phyloP scores from a whole-genome alignment of 2,113 vertebrate genomes.

The Sigmodon hispidus region DNA sequence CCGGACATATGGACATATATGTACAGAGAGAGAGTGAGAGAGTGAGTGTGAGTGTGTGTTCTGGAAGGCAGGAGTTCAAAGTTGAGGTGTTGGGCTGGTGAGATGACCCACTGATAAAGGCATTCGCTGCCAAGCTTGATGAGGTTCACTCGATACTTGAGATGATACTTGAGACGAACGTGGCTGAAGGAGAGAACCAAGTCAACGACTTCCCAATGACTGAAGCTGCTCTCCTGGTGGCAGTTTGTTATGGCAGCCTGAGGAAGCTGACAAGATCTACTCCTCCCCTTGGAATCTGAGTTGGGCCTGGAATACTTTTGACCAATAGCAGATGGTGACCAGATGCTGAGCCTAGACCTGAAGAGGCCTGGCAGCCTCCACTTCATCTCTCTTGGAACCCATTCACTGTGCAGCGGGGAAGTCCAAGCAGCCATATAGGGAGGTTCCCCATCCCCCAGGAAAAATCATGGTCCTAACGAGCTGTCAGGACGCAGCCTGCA shows the following conservation, averaged over 20 bases:
- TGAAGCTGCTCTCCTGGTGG: not conserved
- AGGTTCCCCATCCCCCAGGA: not conserved
- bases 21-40: too few species aligned
- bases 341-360: not conserved
- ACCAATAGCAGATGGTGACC: not conserved
- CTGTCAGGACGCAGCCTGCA: not conserved
- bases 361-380: not conserved
- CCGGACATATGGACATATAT: too few species aligned
- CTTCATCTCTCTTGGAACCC: not conserved
- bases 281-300: not conserved
- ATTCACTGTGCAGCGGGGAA: not conserved
- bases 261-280: not conserved
- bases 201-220: not conserved
- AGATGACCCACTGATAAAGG: not conserved
- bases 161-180: not conserved
- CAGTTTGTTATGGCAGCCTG: not conserved
- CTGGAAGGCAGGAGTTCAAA: not conserved
- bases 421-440: not conserved
- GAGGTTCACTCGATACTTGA: not conserved
- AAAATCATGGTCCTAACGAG: not conserved
- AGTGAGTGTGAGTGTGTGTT: too few species aligned
- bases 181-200: not conserved
- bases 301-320: not conserved
- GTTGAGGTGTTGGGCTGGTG: not conserved
- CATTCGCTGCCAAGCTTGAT: not conserved